Base-by-base conservation (phyloP, 2,888 invertebrate genomes). In the Lathronympha strigana region DNA sequence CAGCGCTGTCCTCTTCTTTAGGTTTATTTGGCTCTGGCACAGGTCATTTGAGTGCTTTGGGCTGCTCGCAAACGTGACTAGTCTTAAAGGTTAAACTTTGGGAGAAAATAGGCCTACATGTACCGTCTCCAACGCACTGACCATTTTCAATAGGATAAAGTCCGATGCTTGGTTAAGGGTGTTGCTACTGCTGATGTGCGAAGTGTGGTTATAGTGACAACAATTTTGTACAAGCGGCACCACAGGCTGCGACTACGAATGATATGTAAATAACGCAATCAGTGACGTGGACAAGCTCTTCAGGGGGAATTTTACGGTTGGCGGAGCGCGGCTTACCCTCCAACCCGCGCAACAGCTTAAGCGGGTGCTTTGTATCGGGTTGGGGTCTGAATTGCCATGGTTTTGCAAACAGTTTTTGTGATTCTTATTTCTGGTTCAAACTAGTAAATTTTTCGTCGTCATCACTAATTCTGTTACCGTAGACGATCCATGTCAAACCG, bases 241-340 rank as follows among this genome's bases (percentile, higher is more conserved):
- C 31, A 50, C n/a, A n/a, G n/a, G n/a, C n/a, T n/a, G n/a, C n/a
- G n/a, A 25, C 28, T 36, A 45, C 33, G n/a, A 50, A 4, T 50
- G 50, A 21, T 45, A 60, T 45, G 45, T 58, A 64, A 64, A 64
- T 64, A 64, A 64, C 53, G 38, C 64, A 64, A 64, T 64, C 64
- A 64, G 64, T 61, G 54, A 66, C 61, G 54, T 53, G 58, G 45
- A 64, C 53, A 53, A 54, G 49, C 60, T 66, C 54, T 36, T 53
- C 31, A 49, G 38, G 17, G 43, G 43, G 66, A 28, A 38, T 61
- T 60, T 51, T 60, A 60, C 66, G 66, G 53, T 36, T 47, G 28
- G 17, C 54, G 54, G 66, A 38, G 66, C 54, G 53, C 36, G 53
- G 45, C 21, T 28, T 40, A 28, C 50, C 64, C 58, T 31, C 54